phyloP scores from a whole-genome alignment of 2,797 vertebrate genomes.

The Tarsius wallacei region DNA sequence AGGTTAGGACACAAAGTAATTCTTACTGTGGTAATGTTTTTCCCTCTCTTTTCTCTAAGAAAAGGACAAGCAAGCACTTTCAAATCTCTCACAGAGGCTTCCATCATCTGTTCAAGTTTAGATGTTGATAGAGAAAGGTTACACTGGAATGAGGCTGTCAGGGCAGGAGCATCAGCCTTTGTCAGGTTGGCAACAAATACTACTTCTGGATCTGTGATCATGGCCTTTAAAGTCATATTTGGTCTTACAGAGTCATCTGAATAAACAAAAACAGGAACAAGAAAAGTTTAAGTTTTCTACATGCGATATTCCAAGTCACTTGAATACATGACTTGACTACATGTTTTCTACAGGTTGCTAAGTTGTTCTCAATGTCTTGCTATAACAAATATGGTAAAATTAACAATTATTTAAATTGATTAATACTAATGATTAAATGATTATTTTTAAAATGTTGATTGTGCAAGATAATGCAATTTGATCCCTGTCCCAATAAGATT shows the following conservation, averaged over 20 bases:
- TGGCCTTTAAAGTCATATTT: constrained; percentile 92
- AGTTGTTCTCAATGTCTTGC: not conserved
- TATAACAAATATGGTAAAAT: not conserved
- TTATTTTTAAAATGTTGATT: constrained; percentile 24
- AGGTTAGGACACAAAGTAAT: not conserved
- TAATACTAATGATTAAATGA: constrained; percentile 9
- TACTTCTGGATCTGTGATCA: constrained; percentile 96
- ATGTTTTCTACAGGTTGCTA: not conserved
- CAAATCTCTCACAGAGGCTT: constrained; percentile 93
- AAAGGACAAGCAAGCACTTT: constrained; percentile 97
- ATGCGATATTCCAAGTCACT: not conserved
- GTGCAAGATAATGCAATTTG: not conserved
- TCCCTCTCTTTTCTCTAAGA: constrained; percentile 92
- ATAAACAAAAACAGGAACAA: constrained; percentile 40
- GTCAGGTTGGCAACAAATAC: constrained; percentile 97
- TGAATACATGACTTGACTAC: not conserved
- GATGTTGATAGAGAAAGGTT: constrained; percentile 91
- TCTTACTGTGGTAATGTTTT: constrained; percentile 95
- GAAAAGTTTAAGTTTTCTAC: not conserved
- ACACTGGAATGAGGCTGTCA: constrained; percentile 95
- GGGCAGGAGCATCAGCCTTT: constrained; percentile 95
- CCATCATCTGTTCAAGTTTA: constrained; percentile 91
- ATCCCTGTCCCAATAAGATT: not conserved
- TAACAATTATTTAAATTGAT: not conserved
- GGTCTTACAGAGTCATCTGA: constrained; percentile 85